phyloP scores from a whole-genome alignment of 2,888 invertebrate species.

The Lissonota sp. region DNA sequence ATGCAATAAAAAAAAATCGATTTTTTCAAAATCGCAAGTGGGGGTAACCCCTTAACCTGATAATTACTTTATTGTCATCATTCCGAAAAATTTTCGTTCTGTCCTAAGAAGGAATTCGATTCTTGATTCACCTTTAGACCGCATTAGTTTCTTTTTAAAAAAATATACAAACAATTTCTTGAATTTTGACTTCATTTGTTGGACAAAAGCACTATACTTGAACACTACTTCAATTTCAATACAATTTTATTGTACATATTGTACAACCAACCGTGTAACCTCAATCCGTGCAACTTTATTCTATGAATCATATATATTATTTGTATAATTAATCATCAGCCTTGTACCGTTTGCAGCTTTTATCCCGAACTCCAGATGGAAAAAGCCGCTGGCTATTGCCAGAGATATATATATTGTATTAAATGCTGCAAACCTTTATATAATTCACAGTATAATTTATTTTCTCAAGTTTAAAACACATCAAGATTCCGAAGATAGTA shows the following conservation, averaged over 20 bases:
- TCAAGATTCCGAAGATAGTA: neutral
- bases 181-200: neutral
- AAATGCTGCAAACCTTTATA: neutral
- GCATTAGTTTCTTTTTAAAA: too few relatives aligned
- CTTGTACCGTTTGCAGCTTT: conserved; percentile 58
- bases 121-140: too few relatives aligned
- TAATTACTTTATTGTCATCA: too few relatives aligned
- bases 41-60: too few relatives aligned
- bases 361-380: conserved; percentile 4
- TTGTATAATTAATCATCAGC: conserved; percentile 53
- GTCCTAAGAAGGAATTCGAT: too few relatives aligned
- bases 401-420: conserved; percentile 14
- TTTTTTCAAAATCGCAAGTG: too few relatives aligned
- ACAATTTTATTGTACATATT: neutral
- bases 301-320: conserved; percentile 4
- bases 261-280: too few relatives aligned
- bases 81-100: too few relatives aligned
- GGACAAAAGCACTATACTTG: neutral
- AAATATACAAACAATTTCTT: too few relatives aligned
- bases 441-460: neutral
- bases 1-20: too few relatives aligned
- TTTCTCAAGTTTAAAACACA: neutral
- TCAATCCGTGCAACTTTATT: too few relatives aligned
- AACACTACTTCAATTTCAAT: conserved; percentile 2
- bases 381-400: conserved; percentile 28